These are phyloP conservation scores for Ypsolopha sequella DNA, from an alignment of 2,888 invertebrate genomes.

Conservation along the genomic window DNA sequence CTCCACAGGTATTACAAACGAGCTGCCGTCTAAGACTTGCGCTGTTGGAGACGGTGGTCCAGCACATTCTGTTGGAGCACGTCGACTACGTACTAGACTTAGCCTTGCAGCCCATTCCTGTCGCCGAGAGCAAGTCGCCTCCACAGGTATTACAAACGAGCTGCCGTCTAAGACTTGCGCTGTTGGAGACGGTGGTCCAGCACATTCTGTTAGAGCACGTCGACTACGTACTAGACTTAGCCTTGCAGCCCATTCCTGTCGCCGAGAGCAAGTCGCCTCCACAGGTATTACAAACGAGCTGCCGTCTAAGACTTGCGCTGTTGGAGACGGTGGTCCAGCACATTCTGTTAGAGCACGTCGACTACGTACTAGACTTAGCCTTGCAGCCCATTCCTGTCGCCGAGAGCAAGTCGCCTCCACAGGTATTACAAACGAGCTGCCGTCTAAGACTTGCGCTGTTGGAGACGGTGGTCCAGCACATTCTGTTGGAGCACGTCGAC, in stretches of 20 bases:
- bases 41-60: constrained; percentile 86
- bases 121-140: constrained; percentile 87
- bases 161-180: constrained; percentile 80
- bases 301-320: constrained; percentile 74
- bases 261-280: constrained; percentile 89
- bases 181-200: constrained; percentile 88
- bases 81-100: constrained; percentile 97
- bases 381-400: constrained; percentile 89
- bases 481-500: constrained; percentile 94
- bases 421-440: constrained; percentile 71
- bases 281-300: constrained; percentile 47
- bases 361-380: constrained; percentile 95
- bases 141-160: constrained; percentile 79
- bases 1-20: constrained; percentile 78
- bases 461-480: constrained; percentile 85
- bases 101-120: constrained; percentile 89
- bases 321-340: constrained; percentile 88
- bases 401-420: constrained; percentile 88
- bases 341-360: constrained; percentile 92
- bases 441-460: constrained; percentile 84
- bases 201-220: constrained; percentile 92
- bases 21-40: constrained; percentile 82
- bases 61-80: constrained; percentile 90
- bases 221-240: constrained; percentile 96
- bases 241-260: constrained; percentile 89